Evolutionary conservation across 2,797 vertebrate genomes (phyloP).

Genomic region (Euphonia xanthogaster): DNA sequence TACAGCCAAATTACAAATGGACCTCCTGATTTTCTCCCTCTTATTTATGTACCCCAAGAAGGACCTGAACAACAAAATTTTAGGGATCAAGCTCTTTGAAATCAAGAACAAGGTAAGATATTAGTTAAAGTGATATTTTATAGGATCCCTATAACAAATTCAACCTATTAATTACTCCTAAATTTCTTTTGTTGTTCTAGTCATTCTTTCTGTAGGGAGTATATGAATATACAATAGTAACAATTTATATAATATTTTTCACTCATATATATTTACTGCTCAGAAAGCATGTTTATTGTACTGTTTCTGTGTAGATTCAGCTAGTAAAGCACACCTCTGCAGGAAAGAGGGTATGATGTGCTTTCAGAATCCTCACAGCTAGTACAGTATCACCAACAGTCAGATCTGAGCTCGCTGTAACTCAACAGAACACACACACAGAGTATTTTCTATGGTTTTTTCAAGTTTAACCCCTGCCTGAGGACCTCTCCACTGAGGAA

Average conservation of each 20-base stretch:
- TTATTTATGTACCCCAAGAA: neutral
- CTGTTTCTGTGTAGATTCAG: neutral
- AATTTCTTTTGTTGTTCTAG: neutral
- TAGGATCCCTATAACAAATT: neutral
- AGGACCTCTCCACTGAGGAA: neutral
- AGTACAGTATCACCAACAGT: neutral
- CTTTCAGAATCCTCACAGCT: neutral
- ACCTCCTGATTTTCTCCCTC: neutral
- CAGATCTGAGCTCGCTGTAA: neutral
- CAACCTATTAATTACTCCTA: neutral
- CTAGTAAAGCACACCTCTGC: neutral
- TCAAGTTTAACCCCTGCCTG: neutral
- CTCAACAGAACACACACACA: neutral
- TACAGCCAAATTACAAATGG: neutral
- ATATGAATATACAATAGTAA: neutral
- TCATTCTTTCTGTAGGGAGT: neutral
- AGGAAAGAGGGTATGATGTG: neutral
- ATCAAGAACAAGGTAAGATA: neutral
- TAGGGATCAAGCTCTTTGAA: neutral
- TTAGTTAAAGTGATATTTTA: neutral
- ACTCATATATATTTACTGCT: neutral
- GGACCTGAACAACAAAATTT: neutral
- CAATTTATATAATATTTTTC: neutral
- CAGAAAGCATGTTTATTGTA: neutral
- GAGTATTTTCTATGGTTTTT: neutral